These are phyloP conservation scores for Eira barbara DNA, from an alignment of 2,113 vertebrate genomes.

Conservation along the genomic window DNA sequence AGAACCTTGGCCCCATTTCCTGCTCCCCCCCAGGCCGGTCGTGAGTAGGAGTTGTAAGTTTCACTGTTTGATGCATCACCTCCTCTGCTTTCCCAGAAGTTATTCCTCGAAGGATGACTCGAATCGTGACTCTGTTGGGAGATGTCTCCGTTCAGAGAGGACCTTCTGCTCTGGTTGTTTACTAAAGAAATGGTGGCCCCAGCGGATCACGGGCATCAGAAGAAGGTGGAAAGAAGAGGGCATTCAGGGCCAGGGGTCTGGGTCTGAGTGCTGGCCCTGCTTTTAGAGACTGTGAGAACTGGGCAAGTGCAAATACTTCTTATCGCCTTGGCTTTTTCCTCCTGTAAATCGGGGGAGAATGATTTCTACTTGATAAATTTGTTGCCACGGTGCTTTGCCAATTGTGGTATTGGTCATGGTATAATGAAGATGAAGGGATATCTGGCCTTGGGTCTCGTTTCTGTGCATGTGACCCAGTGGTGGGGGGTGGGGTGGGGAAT, in stretches of 20 bases:
- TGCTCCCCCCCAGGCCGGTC: conserved; percentile 36
- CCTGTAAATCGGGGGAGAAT: neutral
- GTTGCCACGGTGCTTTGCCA: neutral
- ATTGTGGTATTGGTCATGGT: neutral
- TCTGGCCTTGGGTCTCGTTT: neutral
- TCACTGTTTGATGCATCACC: conserved; percentile 56
- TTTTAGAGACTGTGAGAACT: neutral
- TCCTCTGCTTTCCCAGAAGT: conserved; percentile 61
- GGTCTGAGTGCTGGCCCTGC: neutral
- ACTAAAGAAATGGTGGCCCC: neutral
- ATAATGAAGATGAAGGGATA: neutral
- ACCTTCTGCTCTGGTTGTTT: conserved; percentile 59
- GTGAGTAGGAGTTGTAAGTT: conserved; percentile 51
- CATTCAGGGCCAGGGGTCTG: neutral
- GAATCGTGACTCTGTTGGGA: conserved; percentile 33
- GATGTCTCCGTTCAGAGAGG: conserved; percentile 4
- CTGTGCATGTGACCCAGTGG: neutral
- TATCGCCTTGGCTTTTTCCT: neutral
- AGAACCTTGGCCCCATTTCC: conserved; percentile 44
- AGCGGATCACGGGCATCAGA: neutral
- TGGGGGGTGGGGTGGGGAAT: neutral
- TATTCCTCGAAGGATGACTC: conserved; percentile 71
- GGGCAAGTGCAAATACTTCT: neutral
- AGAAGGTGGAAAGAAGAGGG: neutral
- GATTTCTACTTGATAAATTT: neutral